Percentiles rank a stretch among this genome's conserved stretches.
phyloP scores from a whole-genome alignment of 53 echinoderm and acorn worm genomes.

The Echinarachnius parma region DNA sequence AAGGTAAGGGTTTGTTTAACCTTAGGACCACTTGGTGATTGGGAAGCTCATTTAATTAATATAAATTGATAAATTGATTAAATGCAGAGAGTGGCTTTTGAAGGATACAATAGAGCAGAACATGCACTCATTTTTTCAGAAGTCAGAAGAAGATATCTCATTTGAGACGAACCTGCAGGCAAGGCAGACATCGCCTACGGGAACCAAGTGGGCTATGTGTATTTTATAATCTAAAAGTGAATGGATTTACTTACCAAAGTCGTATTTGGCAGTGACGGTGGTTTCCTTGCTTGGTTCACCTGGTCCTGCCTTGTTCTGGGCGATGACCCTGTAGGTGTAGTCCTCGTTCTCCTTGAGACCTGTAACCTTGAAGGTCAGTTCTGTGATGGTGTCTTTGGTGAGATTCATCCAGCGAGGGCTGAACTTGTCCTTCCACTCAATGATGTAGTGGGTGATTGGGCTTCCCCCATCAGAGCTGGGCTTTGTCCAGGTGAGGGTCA shows the following conservation, averaged over 20 bases:
- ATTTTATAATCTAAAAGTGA: not conserved
- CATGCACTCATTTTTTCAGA: too few relatives aligned
- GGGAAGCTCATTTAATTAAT: too few relatives aligned
- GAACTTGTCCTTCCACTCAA: conserved; percentile 81
- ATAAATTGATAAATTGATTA: too few relatives aligned
- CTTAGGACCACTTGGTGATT: too few relatives aligned
- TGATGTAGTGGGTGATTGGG: conserved; percentile 66
- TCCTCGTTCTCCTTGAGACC: conserved; percentile 79
- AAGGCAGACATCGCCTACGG: too few relatives aligned
- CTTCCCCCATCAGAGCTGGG: conserved; percentile 74
- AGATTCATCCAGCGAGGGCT: conserved; percentile 69
- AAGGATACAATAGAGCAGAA: too few relatives aligned
- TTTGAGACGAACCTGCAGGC: too few relatives aligned
- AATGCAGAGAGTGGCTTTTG: too few relatives aligned
- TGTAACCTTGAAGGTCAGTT: conserved; percentile 69
- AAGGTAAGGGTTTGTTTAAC: not conserved
- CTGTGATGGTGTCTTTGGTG: conserved; percentile 56
- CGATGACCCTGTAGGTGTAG: conserved; percentile 85
- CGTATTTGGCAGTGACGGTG: conserved; percentile 62
- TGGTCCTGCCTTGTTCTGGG: conserved; percentile 84
- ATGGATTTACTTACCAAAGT: conserved; percentile 65
- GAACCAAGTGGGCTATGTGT: too few relatives aligned
- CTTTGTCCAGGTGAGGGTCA: conserved; percentile 72
- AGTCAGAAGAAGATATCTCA: too few relatives aligned
- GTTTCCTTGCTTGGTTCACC: conserved; percentile 78